phyloP scores from a whole-genome alignment of 2,888 invertebrate species.

The Andrena haemorrhoa region DNA sequence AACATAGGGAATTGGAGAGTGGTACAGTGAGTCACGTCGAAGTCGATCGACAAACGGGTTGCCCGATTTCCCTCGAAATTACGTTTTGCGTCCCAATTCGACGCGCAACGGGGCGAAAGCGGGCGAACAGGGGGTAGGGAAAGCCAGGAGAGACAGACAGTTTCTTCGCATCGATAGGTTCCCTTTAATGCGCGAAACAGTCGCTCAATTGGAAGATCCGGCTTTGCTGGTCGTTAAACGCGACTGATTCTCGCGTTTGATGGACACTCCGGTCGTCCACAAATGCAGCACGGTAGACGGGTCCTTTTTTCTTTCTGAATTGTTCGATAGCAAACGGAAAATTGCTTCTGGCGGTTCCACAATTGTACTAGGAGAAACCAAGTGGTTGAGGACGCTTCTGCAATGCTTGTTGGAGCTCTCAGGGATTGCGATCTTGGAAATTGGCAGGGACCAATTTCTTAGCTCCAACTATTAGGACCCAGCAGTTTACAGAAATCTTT shows the following conservation, averaged over 20 bases:
- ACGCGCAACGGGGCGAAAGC: conserved; percentile 18
- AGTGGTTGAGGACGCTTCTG: too few relatives aligned
- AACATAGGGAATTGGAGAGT: conserved; percentile 49
- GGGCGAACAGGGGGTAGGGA: conserved; percentile 14
- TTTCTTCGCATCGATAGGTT: conserved; percentile 16
- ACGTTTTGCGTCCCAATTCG: conserved; percentile 67
- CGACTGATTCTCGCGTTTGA: not conserved
- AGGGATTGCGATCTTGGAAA: too few relatives aligned
- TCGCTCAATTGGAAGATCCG: not conserved
- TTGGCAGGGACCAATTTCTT: too few relatives aligned
- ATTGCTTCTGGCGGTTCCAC: not conserved
- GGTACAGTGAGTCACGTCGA: conserved; percentile 67
- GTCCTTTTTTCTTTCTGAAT: not conserved
- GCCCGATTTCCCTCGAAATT: conserved; percentile 73
- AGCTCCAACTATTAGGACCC: too few relatives aligned
- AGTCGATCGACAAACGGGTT: conserved; percentile 71
- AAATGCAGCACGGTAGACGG: not conserved
- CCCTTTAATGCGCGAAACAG: conserved; percentile 15
- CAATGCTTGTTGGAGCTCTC: too few relatives aligned
- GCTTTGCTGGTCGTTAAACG: not conserved
- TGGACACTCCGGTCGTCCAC: not conserved
- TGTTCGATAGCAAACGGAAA: not conserved
- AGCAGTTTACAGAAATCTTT: too few relatives aligned
- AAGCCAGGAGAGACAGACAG: conserved; percentile 12
- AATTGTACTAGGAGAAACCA: too few relatives aligned